Conservation (phyloP, 2,797 vertebrate species). For the Lemur catta region DNA sequence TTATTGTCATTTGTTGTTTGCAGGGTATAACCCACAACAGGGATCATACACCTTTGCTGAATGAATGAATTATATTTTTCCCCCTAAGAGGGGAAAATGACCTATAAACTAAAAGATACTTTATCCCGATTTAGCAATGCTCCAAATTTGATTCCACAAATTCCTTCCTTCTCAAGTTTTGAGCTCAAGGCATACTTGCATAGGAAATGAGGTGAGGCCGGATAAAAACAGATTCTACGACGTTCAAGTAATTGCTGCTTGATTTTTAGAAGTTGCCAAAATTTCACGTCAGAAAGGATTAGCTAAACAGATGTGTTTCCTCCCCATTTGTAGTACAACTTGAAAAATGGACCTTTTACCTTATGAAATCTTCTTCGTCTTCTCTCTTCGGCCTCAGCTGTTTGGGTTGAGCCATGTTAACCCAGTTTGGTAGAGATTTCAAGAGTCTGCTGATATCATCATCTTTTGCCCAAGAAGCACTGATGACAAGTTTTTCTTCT, state of each 20-base stretch:
- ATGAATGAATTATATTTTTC: neutral
- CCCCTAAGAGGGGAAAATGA: neutral
- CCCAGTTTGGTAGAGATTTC: conserved; percentile 97
- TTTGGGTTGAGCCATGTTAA: conserved; percentile 95
- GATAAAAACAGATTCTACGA: neutral
- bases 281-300: neutral
- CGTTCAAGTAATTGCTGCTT: neutral
- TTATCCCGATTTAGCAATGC: neutral
- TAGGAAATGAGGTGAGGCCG: neutral
- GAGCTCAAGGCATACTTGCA: neutral
- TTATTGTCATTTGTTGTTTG: neutral
- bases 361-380: conserved; percentile 96
- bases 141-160: neutral
- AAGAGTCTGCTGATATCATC: conserved; percentile 97
- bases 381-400: conserved; percentile 96
- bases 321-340: neutral
- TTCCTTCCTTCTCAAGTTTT: neutral
- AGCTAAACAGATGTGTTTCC: rapidly evolving
- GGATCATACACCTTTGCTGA: neutral
- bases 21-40: neutral
- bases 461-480: conserved; percentile 97
- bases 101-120: neutral
- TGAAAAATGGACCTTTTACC: conserved; percentile 81
- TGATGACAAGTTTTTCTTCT: conserved; percentile 97
- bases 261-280: neutral